Base-by-base conservation (phyloP, 2,888 invertebrate genomes). In the Nephrotoma flavescens region DNA sequence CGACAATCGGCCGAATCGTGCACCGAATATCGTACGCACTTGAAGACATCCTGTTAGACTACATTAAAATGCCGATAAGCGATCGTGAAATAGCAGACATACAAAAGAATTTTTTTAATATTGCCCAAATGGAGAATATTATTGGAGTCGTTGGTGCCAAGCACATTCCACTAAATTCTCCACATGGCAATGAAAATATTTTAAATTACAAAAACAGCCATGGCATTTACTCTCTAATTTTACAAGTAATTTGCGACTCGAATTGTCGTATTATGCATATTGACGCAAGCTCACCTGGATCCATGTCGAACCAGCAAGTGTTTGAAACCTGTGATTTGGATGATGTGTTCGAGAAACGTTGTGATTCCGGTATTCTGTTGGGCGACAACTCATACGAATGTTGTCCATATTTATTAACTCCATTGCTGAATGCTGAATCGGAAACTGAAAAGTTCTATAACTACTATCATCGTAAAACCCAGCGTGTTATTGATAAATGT, bases 21-120 rank as follows among this genome's bases (percentile, higher is more conserved):
- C 84, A 84, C 15, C 84, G 84, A 42, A 84, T 84, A 42, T 84
- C 84, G 42, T 84, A 84, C 42, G 84, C 84, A 84, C 42, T 84
- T 15, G 84, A 84, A 4, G 84, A 84, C 9, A 84, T 84, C 42
- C 84, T 84, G 6, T 42, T 84, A 42, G 84, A 84, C 15, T 84
- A 42, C 42, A 84, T 84, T 15, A 84, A 84, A 42, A 84, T 84
- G 84, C 84, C 84, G 15, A 84, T 42, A n/a, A 84, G 42, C n/a
- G 84, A 84, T 15, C 41, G 42, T 42, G 84, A 84, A 42, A 84
- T 84, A 84, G 41, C 84, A 7, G 84, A 84, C 15, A 84, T 84
- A 84, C 84, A 84, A 15, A 84, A 84, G 84, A 84, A 84, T 42
- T 84, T 84, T 6, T 84, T 84, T 84, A 84, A 84, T 84, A 84